phyloP scores from a whole-genome alignment of 2,888 invertebrate species.

The Synergus japonicus region DNA sequence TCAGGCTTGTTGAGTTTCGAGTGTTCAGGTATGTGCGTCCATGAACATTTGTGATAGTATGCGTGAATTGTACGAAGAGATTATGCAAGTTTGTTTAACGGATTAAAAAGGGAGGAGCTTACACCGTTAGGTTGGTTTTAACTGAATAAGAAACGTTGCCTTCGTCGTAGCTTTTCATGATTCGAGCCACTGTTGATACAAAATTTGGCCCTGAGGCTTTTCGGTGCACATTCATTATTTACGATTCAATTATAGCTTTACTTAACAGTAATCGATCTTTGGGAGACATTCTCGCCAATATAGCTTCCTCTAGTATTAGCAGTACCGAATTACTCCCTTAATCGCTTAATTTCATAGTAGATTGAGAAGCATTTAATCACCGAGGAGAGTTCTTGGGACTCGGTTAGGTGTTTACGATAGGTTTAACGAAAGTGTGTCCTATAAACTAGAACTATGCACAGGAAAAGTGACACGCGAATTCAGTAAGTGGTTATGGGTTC shows the following conservation, averaged over 20 bases:
- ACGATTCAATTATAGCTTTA: slow-evolving; percentile 12
- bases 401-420: neutral
- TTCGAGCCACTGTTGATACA: neutral
- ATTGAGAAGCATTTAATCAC: slow-evolving; percentile 16
- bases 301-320: neutral
- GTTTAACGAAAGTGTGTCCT: neutral
- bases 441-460: neutral
- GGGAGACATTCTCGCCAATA: neutral
- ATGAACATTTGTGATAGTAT: slow-evolving; percentile 6
- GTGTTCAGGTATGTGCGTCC: slow-evolving; percentile 6
- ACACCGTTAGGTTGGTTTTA: slow-evolving; percentile 25
- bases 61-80: slow-evolving; percentile 49
- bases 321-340: neutral
- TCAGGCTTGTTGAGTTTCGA: slow-evolving; percentile 30
- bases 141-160: slow-evolving; percentile 28
- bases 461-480: neutral
- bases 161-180: neutral
- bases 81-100: slow-evolving; percentile 61
- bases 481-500: no score
- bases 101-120: slow-evolving; percentile 56
- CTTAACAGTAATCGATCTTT: neutral
- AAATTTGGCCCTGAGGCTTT: neutral
- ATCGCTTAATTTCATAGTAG: neutral
- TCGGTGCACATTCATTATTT: neutral
- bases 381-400: neutral